Evolutionary conservation across 2,888 invertebrate genomes (phyloP).

Genomic region (Bellardia bayeri): DNA sequence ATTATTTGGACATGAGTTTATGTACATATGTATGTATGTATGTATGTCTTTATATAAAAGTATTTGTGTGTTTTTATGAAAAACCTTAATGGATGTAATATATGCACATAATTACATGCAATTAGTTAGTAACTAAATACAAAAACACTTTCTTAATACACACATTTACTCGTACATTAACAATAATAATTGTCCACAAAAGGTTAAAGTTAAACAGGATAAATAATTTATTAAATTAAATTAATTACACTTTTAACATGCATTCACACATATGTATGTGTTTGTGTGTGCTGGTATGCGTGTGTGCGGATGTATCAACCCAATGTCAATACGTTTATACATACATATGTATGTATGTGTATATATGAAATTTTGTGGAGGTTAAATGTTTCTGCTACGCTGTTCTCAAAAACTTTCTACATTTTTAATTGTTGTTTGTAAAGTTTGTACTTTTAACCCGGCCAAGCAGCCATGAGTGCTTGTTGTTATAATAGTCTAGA

Average conservation of each 20-base stretch:
- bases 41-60: background rate
- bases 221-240: constrained; percentile 61
- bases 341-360: background rate
- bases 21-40: background rate
- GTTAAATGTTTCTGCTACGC: constrained; percentile 9
- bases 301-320: background rate
- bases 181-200: constrained; percentile 43
- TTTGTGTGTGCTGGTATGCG: background rate
- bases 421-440: constrained; percentile 11
- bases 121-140: constrained; percentile 53
- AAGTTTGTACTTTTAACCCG: background rate
- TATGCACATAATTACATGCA: constrained; percentile 65
- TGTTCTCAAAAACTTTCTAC: background rate
- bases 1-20: background rate
- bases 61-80: background rate
- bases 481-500: too few species aligned
- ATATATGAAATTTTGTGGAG: background rate
- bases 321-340: background rate
- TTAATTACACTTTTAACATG: constrained; percentile 49
- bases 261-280: background rate
- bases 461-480: too few species aligned
- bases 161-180: constrained; percentile 28
- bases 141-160: background rate
- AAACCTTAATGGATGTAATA: constrained; percentile 46
- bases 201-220: constrained; percentile 43